A percentile compares a stretch with the other conserved stretches of the same genome.
These are phyloP conservation scores for Rotaria sp. DNA, from an alignment of 2,888 invertebrate species.

Conservation along the genomic window DNA sequence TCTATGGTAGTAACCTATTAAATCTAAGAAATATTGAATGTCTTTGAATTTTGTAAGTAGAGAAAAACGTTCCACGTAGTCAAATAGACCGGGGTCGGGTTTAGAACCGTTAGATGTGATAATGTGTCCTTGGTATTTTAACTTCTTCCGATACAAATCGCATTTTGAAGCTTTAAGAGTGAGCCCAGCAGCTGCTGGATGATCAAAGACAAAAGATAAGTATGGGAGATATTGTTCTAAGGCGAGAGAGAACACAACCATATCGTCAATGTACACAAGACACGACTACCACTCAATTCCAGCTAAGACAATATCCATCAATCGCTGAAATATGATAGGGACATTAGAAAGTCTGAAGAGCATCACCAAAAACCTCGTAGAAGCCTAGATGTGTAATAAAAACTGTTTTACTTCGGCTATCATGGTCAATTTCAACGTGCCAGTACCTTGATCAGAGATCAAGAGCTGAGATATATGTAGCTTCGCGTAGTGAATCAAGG, in stretches of 20 bases:
- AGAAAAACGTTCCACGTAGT: background rate
- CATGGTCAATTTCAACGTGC: slow-evolving; percentile 29
- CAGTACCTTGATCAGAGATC: slow-evolving; percentile 27
- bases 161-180: slow-evolving; percentile 32
- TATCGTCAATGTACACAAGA: slow-evolving; percentile 33
- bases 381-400: slow-evolving; percentile 19
- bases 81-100: slow-evolving; percentile 12
- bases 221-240: slow-evolving; percentile 8
- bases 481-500: background rate
- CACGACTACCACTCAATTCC: slow-evolving; percentile 15
- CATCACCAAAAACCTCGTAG: slow-evolving; percentile 15
- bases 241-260: background rate
- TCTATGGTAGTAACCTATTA: slow-evolving; percentile 19
- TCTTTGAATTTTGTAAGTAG: slow-evolving; percentile 21
- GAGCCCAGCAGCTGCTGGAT: slow-evolving; percentile 2
- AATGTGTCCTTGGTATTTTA: slow-evolving; percentile 32
- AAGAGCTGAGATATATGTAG: background rate
- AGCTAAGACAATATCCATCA: slow-evolving; percentile 15
- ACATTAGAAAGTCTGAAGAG: slow-evolving; percentile 30
- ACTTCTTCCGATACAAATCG: background rate
- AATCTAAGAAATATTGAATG: background rate
- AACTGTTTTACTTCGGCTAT: background rate
- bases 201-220: background rate
- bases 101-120: background rate
- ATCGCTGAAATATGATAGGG: background rate